phyloP scores from a whole-genome alignment of 2,888 invertebrate genomes.

The Drosophila buzzatii region DNA sequence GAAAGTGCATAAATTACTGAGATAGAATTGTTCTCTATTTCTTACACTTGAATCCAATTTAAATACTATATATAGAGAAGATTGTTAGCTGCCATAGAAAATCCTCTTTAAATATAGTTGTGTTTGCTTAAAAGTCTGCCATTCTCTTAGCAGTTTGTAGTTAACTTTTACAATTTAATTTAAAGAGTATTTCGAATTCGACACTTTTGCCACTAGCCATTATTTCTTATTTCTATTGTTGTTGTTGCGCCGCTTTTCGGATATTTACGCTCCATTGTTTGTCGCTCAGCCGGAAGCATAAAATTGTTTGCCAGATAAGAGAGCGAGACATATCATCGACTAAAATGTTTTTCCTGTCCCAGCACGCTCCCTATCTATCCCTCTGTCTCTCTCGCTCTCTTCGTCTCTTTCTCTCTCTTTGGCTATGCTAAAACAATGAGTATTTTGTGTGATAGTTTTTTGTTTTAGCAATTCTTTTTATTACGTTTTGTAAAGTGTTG shows the following conservation, averaged over 20 bases:
- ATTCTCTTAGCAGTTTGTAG: not conserved
- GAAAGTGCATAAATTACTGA: conserved; percentile 7
- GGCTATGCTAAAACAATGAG: conserved; percentile 57
- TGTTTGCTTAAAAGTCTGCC: not conserved
- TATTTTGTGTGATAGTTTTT: conserved; percentile 64
- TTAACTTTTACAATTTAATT: not conserved
- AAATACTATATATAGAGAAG: not conserved
- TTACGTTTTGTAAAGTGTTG: conserved; percentile 62
- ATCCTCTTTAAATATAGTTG: not conserved
- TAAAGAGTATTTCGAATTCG: conserved; percentile 42
- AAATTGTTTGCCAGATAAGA: conserved; percentile 80
- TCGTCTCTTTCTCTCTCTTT: not conserved
- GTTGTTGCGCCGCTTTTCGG: conserved; percentile 71
- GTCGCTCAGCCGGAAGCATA: conserved; percentile 82
- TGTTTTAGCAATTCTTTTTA: conserved; percentile 53
- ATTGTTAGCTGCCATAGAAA: not conserved
- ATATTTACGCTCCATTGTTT: conserved; percentile 82
- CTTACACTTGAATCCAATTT: not conserved
- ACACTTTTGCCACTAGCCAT: conserved; percentile 9
- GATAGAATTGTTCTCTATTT: not conserved
- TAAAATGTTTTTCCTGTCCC: conserved; percentile 66
- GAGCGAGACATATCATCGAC: conserved; percentile 63
- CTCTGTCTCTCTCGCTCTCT: not conserved
- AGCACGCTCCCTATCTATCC: conserved; percentile 5
- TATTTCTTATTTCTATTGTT: conserved; percentile 54